These are phyloP conservation scores for Perccottus glenii DNA, from an alignment of 2,113 vertebrate species.

Conservation along the genomic window DNA sequence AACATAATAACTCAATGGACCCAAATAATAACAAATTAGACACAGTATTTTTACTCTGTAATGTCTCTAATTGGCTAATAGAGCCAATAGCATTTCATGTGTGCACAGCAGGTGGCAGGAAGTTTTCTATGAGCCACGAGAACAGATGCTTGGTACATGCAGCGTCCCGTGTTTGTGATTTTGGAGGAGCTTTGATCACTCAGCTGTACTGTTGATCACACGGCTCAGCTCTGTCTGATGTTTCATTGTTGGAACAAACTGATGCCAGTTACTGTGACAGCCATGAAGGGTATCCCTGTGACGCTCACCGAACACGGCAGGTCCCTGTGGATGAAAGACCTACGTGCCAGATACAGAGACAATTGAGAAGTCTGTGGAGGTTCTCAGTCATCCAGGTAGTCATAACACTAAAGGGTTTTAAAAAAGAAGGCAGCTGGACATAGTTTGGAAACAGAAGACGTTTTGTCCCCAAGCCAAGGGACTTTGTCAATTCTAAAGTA, in stretches of 20 bases:
- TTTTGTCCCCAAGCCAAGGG: too few species aligned
- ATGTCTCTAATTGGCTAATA: background rate
- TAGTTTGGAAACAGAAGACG: too few species aligned
- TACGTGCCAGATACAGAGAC: background rate
- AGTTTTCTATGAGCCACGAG: background rate
- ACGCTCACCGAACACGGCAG: conserved; percentile 9
- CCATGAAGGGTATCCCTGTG: conserved; percentile 3
- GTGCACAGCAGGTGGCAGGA: background rate
- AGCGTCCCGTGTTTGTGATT: conserved; percentile 20
- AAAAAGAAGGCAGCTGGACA: too few species aligned
- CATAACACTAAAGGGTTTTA: too few species aligned
- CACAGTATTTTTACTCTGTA: background rate
- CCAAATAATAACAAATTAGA: background rate
- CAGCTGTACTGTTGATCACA: conserved; percentile 33
- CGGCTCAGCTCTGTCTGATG: conserved; percentile 19
- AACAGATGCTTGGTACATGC: conserved; percentile 22
- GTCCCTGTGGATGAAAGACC: conserved; percentile 5
- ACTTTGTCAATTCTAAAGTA: too few species aligned
- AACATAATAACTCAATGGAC: background rate
- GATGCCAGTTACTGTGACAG: conserved; percentile 16
- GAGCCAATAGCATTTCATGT: background rate
- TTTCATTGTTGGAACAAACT: conserved; percentile 13
- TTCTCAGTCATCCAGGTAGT: too few species aligned
- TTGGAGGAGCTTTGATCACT: conserved; percentile 38
- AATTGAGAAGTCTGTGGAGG: too few species aligned